Evolutionary conservation across 2,113 vertebrate species (phyloP), one percentile per base, ranked within the genome.

Genomic region (Labeo rohita): DNA sequence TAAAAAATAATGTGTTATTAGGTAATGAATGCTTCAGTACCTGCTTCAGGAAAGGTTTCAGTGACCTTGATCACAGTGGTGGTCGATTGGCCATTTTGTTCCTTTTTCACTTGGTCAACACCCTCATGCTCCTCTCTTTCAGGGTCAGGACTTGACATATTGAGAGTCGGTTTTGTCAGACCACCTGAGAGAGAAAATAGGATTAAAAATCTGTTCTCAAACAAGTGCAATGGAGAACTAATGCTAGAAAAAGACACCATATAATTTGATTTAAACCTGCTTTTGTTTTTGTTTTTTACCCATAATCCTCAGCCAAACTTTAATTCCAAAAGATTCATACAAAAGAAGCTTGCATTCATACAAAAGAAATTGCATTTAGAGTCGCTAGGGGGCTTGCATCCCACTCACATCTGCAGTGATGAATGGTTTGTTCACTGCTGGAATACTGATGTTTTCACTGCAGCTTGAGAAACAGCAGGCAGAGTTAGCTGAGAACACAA

Each of bases 361-460:
- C 4, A 54, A 76, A 10, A 77, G 56, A 85, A 77, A 59, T 65
- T 9, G n/a, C 59, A 65, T 34, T 66, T 23, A 10, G 10, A 78
- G 13, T 63, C 72, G 81, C 75, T 77, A 65, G 59, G 7, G 70
- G 39, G 15, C 74, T 39, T 79, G 50, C 9, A 68, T 52, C 72
- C 77, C 61, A 70, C 79, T 63, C 21, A 72, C 59, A 86, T 66
- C 65, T 70, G 75, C 74, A 81, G 59, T 85, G 73, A 88, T 56
- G 6, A 75, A 83, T 47, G 18, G 68, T 54, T 83, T 63, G 47
- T 83, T 47, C 23, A 74, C 63, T 39, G 68, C 86, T 87, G 79
- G 84, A 89, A 89, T 89, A 87, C 86, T 87, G 86, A 89, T 87
- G 45, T 74, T 47, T 79, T 78, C 80, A 85, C 84, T 87, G 86